Percentiles rank a stretch among this genome's conserved stretches.
phyloP scores from a whole-genome alignment of 2,888 invertebrate genomes.

The Desoria tigrina region DNA sequence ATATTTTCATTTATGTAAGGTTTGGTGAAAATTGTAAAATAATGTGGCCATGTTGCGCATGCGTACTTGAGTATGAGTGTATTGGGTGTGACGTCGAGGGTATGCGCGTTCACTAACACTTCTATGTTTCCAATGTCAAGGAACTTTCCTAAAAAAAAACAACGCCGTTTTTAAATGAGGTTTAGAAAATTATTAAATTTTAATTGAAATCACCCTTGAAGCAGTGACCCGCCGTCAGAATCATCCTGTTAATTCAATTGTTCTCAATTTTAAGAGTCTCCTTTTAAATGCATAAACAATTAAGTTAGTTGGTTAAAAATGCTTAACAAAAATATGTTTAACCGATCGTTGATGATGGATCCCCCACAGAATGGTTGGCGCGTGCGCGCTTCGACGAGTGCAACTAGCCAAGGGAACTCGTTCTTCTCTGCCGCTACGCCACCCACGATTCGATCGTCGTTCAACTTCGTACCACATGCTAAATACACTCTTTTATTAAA shows the following conservation, averaged over 20 bases:
- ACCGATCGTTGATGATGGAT: conserved; percentile 32
- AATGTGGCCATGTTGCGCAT: no score
- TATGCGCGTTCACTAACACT: conserved; percentile 30
- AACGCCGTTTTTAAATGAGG: no score
- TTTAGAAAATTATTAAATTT: not conserved
- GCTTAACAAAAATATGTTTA: conserved; percentile 14
- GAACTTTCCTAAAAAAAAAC: conserved; percentile 14
- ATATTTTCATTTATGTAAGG: no score
- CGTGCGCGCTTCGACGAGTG: conserved; percentile 44
- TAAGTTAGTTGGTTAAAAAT: not conserved
- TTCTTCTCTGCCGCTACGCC: conserved; percentile 41
- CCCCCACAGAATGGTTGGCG: conserved; percentile 49
- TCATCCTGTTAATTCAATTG: not conserved
- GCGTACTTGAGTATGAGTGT: not conserved
- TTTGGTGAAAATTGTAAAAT: not conserved
- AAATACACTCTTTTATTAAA: conserved; percentile 1
- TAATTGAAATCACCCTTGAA: conserved; percentile 26
- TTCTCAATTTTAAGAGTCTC: not conserved
- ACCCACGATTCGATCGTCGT: conserved; percentile 43
- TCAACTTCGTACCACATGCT: conserved; percentile 48
- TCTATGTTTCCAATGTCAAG: conserved; percentile 33
- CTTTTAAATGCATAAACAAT: not conserved
- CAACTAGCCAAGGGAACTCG: conserved; percentile 50
- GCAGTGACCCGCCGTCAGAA: conserved; percentile 25
- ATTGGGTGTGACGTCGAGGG: conserved; percentile 30